Percentiles rank a stretch among this genome's conserved stretches.
These are phyloP conservation scores for Mythimna lalbum DNA, from an alignment of 2,888 invertebrate species.

Conservation along the genomic window DNA sequence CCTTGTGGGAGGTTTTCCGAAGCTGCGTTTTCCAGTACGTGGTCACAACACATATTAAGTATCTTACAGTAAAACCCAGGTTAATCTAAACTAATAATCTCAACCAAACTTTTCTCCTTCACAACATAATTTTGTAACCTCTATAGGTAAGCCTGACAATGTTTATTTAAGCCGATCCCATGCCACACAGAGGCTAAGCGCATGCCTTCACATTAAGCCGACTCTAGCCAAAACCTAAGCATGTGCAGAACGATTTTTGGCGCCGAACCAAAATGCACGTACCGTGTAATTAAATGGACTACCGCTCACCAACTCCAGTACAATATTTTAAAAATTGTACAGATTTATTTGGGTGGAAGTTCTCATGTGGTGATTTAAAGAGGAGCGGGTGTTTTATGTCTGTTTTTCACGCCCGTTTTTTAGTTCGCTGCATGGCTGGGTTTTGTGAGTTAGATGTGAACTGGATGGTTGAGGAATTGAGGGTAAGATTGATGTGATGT, in stretches of 20 bases:
- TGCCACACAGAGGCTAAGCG: slow-evolving; percentile 34
- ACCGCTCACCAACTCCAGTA: slow-evolving; percentile 57
- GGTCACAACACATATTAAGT: no score
- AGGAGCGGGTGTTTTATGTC: slow-evolving; percentile 31
- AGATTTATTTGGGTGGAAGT: slow-evolving; percentile 55
- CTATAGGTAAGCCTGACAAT: slow-evolving; percentile 31
- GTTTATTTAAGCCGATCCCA: slow-evolving; percentile 44
- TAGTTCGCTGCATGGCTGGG: slow-evolving; percentile 4
- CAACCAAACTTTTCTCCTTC: not conserved
- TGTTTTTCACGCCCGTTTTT: slow-evolving; percentile 39
- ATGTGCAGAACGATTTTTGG: slow-evolving; percentile 67
- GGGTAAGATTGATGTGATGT: slow-evolving; percentile 10
- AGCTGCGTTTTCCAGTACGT: no score
- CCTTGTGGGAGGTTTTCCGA: no score
- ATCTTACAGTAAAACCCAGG: not conserved
- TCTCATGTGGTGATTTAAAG: slow-evolving; percentile 47
- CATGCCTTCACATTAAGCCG: slow-evolving; percentile 55
- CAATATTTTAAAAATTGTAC: slow-evolving; percentile 61
- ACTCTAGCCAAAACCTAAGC: slow-evolving; percentile 48
- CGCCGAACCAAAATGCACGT: slow-evolving; percentile 69
- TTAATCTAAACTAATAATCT: not conserved
- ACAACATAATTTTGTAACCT: slow-evolving; percentile 4
- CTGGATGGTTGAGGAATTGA: slow-evolving; percentile 13
- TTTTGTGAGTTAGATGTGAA: slow-evolving; percentile 25
- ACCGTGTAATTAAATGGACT: slow-evolving; percentile 73